Percentiles rank a stretch among this genome's conserved stretches.
Evolutionary conservation across 1,140 invertebrate genomes (phyloP).

Genomic region (Meloidogyne floridensis): DNA sequence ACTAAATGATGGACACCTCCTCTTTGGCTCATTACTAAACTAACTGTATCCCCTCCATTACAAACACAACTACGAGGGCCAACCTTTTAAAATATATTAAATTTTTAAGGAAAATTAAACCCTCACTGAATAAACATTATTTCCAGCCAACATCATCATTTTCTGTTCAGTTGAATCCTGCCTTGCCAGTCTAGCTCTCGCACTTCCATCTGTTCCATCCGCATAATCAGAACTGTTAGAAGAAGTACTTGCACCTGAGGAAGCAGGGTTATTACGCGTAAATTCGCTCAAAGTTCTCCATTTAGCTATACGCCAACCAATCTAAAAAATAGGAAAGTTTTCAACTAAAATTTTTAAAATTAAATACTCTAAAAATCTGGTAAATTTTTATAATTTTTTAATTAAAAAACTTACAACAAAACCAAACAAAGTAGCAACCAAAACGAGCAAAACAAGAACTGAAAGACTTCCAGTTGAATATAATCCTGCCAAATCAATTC

Average conservation of each 20-base stretch:
- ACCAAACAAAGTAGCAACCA: conserved; percentile 48
- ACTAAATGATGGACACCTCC: conserved; percentile 23
- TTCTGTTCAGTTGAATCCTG: conserved; percentile 56
- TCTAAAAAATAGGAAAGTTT: conserved; percentile 35
- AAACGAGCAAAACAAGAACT: conserved; percentile 40
- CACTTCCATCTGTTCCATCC: conserved; percentile 40
- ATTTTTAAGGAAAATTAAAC: background rate
- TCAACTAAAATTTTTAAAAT: background rate
- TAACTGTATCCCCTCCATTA: conserved; percentile 53
- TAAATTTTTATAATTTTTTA: conserved; percentile 10
- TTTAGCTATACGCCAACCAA: conserved; percentile 60
- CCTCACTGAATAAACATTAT: conserved; percentile 21
- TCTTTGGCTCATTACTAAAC: conserved; percentile 53
- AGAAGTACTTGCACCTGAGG: conserved; percentile 48
- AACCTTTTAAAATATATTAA: background rate
- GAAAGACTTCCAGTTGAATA: conserved; percentile 38
- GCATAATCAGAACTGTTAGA: conserved; percentile 60
- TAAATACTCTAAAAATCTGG: background rate
- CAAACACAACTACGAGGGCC: conserved; percentile 19
- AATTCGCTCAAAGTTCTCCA: conserved; percentile 48
- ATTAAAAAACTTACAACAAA: conserved; percentile 46
- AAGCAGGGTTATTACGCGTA: conserved; percentile 26
- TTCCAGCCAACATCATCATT: conserved; percentile 28
- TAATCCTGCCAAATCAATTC: background rate
- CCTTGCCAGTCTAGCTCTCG: conserved; percentile 55